Evolutionary conservation across 53 echinoderm and acorn worm genomes (phyloP).

Genomic region (Stichopus horrens): DNA sequence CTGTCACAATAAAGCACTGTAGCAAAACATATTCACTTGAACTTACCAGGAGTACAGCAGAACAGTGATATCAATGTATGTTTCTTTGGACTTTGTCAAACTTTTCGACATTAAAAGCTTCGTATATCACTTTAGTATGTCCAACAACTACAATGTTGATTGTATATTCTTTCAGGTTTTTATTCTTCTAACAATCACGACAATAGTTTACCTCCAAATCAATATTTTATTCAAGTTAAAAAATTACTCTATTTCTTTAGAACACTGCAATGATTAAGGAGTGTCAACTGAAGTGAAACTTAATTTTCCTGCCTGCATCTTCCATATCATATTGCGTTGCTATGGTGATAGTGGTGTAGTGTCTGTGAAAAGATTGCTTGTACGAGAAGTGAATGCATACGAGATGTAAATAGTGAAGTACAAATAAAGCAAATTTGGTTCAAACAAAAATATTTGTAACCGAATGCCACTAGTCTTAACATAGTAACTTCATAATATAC

Average conservation of each 20-base stretch:
- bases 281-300: conserved; percentile 35
- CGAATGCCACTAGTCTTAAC: too few species aligned
- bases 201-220: not conserved
- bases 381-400: not conserved
- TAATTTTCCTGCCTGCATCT: conserved; percentile 19
- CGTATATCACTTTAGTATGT: too few species aligned
- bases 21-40: too few species aligned
- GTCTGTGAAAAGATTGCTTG: conserved; percentile 16
- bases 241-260: not conserved
- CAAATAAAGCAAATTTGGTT: not conserved
- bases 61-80: too few species aligned
- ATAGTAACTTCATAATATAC: too few species aligned
- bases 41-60: too few species aligned
- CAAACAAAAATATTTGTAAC: too few species aligned
- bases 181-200: not conserved
- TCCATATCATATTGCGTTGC: conserved; percentile 13
- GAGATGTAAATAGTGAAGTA: not conserved
- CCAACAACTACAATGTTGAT: not conserved
- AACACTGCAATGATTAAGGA: conserved; percentile 8
- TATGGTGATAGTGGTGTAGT: not conserved
- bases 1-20: too few species aligned
- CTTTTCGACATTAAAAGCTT: too few species aligned
- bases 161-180: not conserved
- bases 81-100: too few species aligned
- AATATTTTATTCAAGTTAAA: conserved; percentile 3